A percentile compares a stretch with the other conserved stretches of the same genome.
Conservation (phyloP, 2,797 vertebrate species). For the Darevskia nairensis region DNA sequence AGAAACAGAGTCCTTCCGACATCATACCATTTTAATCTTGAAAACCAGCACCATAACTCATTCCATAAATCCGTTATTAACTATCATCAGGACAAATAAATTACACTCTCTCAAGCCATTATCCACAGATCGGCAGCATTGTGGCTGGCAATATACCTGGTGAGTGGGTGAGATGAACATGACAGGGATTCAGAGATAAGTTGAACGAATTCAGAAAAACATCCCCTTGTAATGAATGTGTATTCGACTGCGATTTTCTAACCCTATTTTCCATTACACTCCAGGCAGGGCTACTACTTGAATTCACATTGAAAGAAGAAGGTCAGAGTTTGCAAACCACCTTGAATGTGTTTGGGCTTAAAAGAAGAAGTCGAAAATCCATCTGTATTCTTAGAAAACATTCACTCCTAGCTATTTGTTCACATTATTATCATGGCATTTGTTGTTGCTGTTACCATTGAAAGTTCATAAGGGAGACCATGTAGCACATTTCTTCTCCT, state of each 20-base stretch:
- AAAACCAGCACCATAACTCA: background rate
- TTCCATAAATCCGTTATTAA: constrained; percentile 2
- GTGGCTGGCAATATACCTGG: background rate
- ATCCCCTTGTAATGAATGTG: background rate
- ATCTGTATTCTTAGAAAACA: background rate
- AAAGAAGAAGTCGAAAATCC: background rate
- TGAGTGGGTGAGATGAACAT: constrained; percentile 12
- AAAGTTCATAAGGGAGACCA: background rate
- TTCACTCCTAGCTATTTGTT: background rate
- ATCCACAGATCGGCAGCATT: background rate
- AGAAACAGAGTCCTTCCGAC: background rate
- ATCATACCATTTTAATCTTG: background rate
- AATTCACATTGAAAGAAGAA: background rate
- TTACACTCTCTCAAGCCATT: background rate
- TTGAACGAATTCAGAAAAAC: constrained; percentile 5
- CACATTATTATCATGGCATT: background rate
- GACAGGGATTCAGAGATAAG: background rate
- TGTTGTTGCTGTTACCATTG: background rate
- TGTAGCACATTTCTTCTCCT: background rate
- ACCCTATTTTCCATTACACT: background rate
- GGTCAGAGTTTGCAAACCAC: constrained; percentile 21
- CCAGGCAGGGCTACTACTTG: background rate
- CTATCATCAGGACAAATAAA: constrained; percentile 19
- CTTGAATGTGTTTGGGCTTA: background rate
- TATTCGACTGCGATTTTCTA: background rate